These are phyloP conservation scores for Eudasyphora cyanicolor DNA, from an alignment of 2,888 invertebrate species.

Conservation along the genomic window DNA sequence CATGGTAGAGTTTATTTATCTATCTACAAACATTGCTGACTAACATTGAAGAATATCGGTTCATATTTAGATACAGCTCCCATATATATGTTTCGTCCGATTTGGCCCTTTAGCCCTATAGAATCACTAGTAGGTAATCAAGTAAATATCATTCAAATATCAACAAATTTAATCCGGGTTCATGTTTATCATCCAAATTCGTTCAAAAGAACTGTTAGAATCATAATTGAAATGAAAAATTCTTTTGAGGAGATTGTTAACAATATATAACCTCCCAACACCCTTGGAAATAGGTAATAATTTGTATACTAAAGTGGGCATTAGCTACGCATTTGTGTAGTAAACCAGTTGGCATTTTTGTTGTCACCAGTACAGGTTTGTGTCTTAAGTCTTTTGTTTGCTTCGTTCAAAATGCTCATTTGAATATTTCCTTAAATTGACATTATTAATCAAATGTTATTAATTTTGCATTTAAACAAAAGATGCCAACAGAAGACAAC, in stretches of 20 bases:
- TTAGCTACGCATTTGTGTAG: background rate
- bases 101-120: no score
- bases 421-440: slow-evolving; percentile 65
- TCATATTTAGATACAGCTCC: no score
- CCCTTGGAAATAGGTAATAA: background rate
- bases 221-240: background rate
- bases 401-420: slow-evolving; percentile 48
- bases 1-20: no score
- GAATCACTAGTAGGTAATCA: no score
- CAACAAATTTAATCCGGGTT: background rate
- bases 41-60: no score
- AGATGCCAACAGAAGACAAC: background rate
- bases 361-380: slow-evolving; percentile 31
- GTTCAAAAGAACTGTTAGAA: background rate
- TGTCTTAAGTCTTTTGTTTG: slow-evolving; percentile 61
- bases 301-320: background rate
- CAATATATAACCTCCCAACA: background rate
- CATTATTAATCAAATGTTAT: slow-evolving; percentile 66
- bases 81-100: no score
- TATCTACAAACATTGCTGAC: no score
- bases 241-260: background rate
- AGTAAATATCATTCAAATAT: no score
- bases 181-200: background rate
- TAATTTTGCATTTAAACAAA: slow-evolving; percentile 60
- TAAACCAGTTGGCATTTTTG: background rate